Evolutionary conservation across 1,140 invertebrate species (phyloP).

Genomic region (Aphaenogaster rudis): DNA sequence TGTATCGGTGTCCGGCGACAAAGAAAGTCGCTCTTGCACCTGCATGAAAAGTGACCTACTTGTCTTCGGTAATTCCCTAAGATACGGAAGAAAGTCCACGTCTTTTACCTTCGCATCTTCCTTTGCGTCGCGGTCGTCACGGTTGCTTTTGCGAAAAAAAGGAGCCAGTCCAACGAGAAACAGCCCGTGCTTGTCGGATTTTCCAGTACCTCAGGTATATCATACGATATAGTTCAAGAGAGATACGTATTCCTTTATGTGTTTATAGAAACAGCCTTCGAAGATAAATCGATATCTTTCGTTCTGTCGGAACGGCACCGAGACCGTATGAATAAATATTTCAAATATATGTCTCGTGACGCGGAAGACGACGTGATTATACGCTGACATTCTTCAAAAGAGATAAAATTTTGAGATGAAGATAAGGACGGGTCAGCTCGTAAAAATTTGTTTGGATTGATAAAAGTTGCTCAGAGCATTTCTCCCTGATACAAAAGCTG

Average conservation of each 20-base stretch:
- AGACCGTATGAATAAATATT: neutral
- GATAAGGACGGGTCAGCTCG: too few species aligned
- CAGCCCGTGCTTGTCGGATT: constrained; percentile 7
- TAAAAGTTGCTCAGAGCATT: neutral
- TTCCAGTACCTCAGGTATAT: neutral
- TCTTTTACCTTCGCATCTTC: constrained; percentile 53
- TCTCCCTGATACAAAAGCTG: neutral
- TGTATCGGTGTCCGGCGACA: constrained; percentile 59
- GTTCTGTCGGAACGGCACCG: neutral
- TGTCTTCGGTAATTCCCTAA: constrained; percentile 65
- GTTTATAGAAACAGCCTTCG: constrained; percentile 1
- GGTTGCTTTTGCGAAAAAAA: constrained; percentile 30
- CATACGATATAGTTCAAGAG: constrained; percentile 24
- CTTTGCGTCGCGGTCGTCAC: constrained; percentile 14
- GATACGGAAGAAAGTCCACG: constrained; percentile 59
- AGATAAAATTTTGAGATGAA: constrained; percentile 1
- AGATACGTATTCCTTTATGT: constrained; percentile 30
- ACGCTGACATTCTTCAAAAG: neutral
- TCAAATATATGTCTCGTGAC: neutral
- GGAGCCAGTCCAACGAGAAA: constrained; percentile 15
- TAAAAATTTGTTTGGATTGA: neutral
- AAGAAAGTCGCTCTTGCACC: constrained; percentile 62
- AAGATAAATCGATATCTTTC: constrained; percentile 44
- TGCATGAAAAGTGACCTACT: constrained; percentile 75
- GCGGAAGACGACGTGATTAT: neutral